Conservation (phyloP, 2,888 invertebrate species). For the Nomada flava region DNA sequence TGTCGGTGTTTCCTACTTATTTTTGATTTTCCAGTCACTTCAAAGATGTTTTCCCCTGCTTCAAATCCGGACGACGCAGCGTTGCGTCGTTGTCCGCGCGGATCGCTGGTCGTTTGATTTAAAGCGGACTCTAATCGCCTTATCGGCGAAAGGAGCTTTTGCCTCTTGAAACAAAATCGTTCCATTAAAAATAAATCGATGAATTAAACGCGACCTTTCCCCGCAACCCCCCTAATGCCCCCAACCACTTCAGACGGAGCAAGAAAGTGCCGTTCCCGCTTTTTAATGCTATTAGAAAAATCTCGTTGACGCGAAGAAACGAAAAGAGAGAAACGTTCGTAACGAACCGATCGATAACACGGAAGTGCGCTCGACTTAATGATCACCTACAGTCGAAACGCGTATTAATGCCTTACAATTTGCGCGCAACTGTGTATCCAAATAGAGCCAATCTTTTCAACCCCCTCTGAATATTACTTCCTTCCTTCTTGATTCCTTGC, state of each 20-base stretch:
- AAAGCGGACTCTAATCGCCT: conserved; percentile 55
- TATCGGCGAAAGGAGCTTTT: conserved; percentile 45
- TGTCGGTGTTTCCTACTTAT: conserved; percentile 22
- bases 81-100: conserved; percentile 29
- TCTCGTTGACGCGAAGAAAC: conserved; percentile 11
- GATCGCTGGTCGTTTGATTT: conserved; percentile 51
- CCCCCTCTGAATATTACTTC: not conserved
- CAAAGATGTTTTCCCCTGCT: conserved; percentile 46
- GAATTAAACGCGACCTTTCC: conserved; percentile 21
- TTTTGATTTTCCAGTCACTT: conserved; percentile 50
- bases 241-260: not conserved
- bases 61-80: conserved; percentile 37
- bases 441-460: not conserved
- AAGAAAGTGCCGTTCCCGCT: not conserved
- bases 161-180: conserved; percentile 38
- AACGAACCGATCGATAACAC: conserved; percentile 46
- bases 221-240: not conserved
- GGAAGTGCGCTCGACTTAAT: conserved; percentile 26
- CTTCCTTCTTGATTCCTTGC: not conserved
- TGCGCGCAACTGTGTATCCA: not conserved
- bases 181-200: conserved; percentile 48
- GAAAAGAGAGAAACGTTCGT: conserved; percentile 8
- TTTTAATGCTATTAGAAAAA: conserved; percentile 38
- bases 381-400: conserved; percentile 23
- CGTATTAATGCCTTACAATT: conserved; percentile 7